Evolutionary conservation across 1,140 invertebrate species (phyloP).

Genomic region (Rhopalosiphum maidis): DNA sequence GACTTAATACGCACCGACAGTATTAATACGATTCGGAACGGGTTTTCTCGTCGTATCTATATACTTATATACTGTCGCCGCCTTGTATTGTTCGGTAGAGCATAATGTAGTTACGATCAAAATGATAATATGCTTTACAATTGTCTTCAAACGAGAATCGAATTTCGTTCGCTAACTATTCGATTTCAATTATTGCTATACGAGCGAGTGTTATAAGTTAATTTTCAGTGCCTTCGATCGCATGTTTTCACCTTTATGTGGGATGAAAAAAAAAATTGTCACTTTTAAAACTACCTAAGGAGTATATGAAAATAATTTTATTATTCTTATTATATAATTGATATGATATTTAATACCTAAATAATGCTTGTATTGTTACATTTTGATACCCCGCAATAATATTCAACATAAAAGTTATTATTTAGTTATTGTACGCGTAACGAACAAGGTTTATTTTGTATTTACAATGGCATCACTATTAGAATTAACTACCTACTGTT

Average conservation of each 20-base stretch:
- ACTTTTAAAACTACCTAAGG: not conserved
- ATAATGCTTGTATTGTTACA: not conserved
- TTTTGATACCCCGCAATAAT: not conserved
- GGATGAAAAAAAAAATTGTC: not conserved
- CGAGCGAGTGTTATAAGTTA: not conserved
- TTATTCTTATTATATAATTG: not conserved
- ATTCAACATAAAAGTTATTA: not conserved
- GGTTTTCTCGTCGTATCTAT: not conserved
- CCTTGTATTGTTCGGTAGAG: not conserved
- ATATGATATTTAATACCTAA: not conserved
- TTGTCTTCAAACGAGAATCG: not conserved
- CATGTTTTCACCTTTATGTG: not conserved
- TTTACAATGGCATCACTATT: not conserved
- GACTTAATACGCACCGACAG: not conserved
- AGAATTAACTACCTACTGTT: not conserved
- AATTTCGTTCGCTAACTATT: not conserved
- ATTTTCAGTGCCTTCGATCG: not conserved
- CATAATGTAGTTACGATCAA: not conserved
- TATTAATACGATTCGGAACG: not conserved
- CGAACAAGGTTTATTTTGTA: not conserved
- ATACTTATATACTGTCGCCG: not conserved
- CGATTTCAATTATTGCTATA: constrained; percentile 1
- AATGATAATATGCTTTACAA: constrained; percentile 15
- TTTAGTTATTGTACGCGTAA: not conserved
- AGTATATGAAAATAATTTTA: not conserved